phyloP scores from a whole-genome alignment of 2,113 vertebrate genomes.

The Heterotis niloticus region DNA sequence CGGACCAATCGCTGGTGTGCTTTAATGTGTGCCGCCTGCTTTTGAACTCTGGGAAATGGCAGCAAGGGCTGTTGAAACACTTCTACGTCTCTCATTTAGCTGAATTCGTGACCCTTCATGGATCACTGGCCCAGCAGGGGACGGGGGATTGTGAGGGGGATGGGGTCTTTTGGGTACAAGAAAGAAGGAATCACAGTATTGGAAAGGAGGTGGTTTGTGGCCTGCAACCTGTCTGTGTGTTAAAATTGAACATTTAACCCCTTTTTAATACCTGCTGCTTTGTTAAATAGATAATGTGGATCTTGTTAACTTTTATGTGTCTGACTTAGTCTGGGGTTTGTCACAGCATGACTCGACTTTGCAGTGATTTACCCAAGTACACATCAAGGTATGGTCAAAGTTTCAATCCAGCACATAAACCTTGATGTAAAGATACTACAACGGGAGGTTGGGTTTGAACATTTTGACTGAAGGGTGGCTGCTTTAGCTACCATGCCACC shows the following conservation, averaged over 20 bases:
- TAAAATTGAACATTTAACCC: neutral
- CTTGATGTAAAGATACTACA: too few relatives aligned
- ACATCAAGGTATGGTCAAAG: too few relatives aligned
- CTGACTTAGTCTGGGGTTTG: neutral
- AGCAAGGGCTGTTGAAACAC: constrained; percentile 44
- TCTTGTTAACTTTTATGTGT: neutral
- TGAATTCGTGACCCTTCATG: constrained; percentile 53
- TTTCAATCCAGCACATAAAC: too few relatives aligned
- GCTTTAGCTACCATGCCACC: too few relatives aligned
- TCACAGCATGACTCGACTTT: too few relatives aligned
- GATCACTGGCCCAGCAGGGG: constrained; percentile 45
- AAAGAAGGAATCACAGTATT: constrained; percentile 37
- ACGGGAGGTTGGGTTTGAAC: too few relatives aligned
- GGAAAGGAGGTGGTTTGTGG: constrained; percentile 38
- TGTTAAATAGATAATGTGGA: neutral
- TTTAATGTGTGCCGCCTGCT: constrained; percentile 31
- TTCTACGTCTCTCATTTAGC: constrained; percentile 46
- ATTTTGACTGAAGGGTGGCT: too few relatives aligned
- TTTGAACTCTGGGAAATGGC: constrained; percentile 43
- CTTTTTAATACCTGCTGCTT: neutral
- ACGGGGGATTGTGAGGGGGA: neutral
- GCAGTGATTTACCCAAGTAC: too few relatives aligned
- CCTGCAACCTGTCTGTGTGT: neutral
- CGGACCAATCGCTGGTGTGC: constrained; percentile 28
- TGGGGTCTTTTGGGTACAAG: constrained; percentile 23